Evolutionary conservation across 2,113 vertebrate species (phyloP), one percentile per base, ranked within the genome.

Genomic region (Coracopsis vasa): DNA sequence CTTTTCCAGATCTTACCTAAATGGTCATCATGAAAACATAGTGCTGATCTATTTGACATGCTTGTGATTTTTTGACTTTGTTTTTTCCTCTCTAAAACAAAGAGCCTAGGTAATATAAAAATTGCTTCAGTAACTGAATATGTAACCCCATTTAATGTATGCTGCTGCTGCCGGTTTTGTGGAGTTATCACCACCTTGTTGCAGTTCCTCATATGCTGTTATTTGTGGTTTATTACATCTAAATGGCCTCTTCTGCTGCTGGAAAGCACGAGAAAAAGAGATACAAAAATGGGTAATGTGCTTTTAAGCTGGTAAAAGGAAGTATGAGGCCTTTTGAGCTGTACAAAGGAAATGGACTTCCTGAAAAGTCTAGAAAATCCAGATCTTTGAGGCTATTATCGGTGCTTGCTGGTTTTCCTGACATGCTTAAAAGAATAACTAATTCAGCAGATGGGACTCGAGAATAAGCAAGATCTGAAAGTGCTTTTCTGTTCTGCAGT

Each of bases 291-390:
- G 20, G 4, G 12, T 56, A 73, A 79, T 58, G 41, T 82, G 67
- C 24, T 91, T 91, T 94, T 81, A 84, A 66, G 50, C 23, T 80
- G 50, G 5, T 77, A 18, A 67, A 86, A 90, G 81, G 92, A 96
- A 91, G 80, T 71, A 15, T 74, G 42, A 84, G 44, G 41, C 47
- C 42, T 85, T 95, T 78, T 83, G 71, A 85, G 66, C 66, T 61
- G 45, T 60, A 73, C 66, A 73, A 84, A 94, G 84, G 92, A 91
- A 94, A 92, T 71, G 13, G 7, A 25, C 83, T 93, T 92, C 85
- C 87, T 86, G 85, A 83, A 91, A 83, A 84, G 74, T 58, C 73
- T 61, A 35, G 86, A 83, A 91, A 80, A 64, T 35, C 23, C 44
- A 64, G 21, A 61, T 71, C 80, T 88, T 71, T 42, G 45, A 50